Percentiles rank a stretch among this genome's conserved stretches.
Evolutionary conservation across 2,113 vertebrate genomes (phyloP).

Genomic region (Epinephelus lanceolatus): DNA sequence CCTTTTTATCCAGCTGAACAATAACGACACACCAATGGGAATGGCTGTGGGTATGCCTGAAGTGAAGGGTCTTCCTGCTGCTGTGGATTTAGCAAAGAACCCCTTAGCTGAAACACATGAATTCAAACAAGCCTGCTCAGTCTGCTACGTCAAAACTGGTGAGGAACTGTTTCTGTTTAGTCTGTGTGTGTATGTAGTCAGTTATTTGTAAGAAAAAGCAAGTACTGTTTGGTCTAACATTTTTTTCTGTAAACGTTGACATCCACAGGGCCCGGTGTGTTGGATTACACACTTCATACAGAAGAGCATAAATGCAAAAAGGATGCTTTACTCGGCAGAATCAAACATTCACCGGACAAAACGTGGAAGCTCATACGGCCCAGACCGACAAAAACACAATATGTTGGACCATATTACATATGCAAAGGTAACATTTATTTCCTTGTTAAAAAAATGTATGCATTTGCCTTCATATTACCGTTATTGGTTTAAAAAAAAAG

Average conservation of each 20-base stretch:
- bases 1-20: constrained; percentile 85
- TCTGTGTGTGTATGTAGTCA: background rate
- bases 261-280: constrained; percentile 88
- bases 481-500: no score
- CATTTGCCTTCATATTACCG: background rate
- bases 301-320: constrained; percentile 98
- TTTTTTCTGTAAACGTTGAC: background rate
- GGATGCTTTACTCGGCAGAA: constrained; percentile 93
- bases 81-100: constrained; percentile 84
- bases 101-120: constrained; percentile 95
- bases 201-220: background rate
- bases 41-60: constrained; percentile 84
- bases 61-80: constrained; percentile 65
- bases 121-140: constrained; percentile 92
- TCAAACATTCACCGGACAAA: constrained; percentile 89
- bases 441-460: background rate
- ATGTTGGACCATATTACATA: constrained; percentile 98
- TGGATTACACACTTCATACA: constrained; percentile 89
- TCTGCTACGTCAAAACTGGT: constrained; percentile 94
- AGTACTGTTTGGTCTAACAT: background rate
- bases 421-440: constrained; percentile 91
- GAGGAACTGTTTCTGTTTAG: constrained; percentile 61
- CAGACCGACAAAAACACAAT: constrained; percentile 96
- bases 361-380: constrained; percentile 96
- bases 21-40: constrained; percentile 85